A percentile compares a stretch with the other conserved stretches of the same genome.
Evolutionary conservation across 1,140 invertebrate species (phyloP).

Genomic region (Acromyrmex charruanus): DNA sequence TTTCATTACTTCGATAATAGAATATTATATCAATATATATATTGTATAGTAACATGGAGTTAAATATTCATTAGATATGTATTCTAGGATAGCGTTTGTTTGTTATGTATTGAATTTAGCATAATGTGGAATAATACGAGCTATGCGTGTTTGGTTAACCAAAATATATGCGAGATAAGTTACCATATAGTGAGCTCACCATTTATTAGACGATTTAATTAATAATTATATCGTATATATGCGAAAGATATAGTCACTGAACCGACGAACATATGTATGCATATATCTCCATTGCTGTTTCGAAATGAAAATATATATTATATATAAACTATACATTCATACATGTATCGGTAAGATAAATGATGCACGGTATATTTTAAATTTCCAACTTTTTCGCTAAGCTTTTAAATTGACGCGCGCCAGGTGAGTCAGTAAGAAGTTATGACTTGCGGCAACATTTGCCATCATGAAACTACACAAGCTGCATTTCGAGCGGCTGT

Average conservation of each 20-base stretch:
- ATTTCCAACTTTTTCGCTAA: background rate
- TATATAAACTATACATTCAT: background rate
- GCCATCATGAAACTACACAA: background rate
- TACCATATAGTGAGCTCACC: background rate
- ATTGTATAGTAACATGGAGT: background rate
- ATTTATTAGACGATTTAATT: conserved; percentile 49
- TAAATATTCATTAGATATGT: background rate
- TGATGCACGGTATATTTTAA: background rate
- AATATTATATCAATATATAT: background rate
- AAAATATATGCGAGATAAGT: conserved; percentile 41
- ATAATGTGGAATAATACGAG: background rate
- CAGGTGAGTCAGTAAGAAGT: conserved; percentile 28
- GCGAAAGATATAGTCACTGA: background rate
- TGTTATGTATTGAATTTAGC: conserved; percentile 25
- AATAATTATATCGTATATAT: conserved; percentile 18
- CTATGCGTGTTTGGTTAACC: conserved; percentile 13
- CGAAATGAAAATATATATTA: background rate
- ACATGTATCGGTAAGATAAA: conserved; percentile 21
- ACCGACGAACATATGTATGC: background rate
- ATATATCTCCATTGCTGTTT: conserved; percentile 23
- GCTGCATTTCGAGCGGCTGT: background rate
- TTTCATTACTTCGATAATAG: background rate
- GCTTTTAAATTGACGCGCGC: conserved; percentile 25
- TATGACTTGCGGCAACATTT: conserved; percentile 37
- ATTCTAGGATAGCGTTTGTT: background rate